phyloP scores from a whole-genome alignment of 2,888 invertebrate species.

The Embidobia sp. region DNA sequence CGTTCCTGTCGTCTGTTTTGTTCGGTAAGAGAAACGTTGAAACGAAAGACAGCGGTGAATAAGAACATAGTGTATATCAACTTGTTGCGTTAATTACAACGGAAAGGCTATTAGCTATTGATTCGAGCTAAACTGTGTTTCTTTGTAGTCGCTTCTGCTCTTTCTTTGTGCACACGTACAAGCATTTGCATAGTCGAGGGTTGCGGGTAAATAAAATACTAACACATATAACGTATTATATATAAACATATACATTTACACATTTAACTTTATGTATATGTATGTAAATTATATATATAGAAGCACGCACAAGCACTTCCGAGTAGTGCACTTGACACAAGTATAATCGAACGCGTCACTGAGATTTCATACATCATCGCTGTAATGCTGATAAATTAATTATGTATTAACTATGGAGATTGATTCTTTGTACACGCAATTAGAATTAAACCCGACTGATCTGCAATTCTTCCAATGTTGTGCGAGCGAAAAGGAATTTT shows the following conservation, averaged over 20 bases:
- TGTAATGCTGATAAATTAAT: slow-evolving; percentile 48
- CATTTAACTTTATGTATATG: slow-evolving; percentile 2
- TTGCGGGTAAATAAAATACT: slow-evolving; percentile 47
- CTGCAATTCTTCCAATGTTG: no score
- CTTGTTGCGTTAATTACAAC: slow-evolving; percentile 82
- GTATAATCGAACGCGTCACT: slow-evolving; percentile 55
- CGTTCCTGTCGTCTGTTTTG: no score
- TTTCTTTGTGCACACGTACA: slow-evolving; percentile 60
- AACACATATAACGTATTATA: no score
- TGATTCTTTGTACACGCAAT: no score
- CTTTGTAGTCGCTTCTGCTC: slow-evolving; percentile 72
- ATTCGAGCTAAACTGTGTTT: slow-evolving; percentile 77
- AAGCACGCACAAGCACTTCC: slow-evolving; percentile 49
- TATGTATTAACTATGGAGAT: no score
- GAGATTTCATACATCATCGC: slow-evolving; percentile 49
- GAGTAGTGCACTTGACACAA: slow-evolving; percentile 50
- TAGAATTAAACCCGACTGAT: no score
- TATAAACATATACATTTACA: slow-evolving; percentile 29
- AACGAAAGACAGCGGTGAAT: slow-evolving; percentile 68
- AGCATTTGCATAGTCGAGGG: slow-evolving; percentile 54
- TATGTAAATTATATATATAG: slow-evolving; percentile 32
- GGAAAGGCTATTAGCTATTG: slow-evolving; percentile 80
- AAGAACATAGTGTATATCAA: slow-evolving; percentile 80
- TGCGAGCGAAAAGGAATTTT: no score
- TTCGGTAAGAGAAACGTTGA: slow-evolving; percentile 17